Percentiles rank a stretch among this genome's conserved stretches.
Conservation (phyloP, 2,888 invertebrate species). For the Amblyjoppa fuscipennis region DNA sequence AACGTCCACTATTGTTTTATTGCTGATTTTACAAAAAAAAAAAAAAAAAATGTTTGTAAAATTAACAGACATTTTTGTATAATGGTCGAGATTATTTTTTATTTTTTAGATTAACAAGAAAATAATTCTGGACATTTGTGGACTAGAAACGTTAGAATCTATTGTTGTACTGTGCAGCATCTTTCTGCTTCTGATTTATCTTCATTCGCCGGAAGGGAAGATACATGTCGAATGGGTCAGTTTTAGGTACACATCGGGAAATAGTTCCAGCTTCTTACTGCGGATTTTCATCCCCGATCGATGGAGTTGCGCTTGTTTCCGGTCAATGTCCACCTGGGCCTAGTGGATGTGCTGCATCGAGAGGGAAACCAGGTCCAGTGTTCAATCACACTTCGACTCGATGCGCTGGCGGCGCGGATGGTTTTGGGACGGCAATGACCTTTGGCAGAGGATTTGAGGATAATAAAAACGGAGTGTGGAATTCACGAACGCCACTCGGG, state of each 20-base stretch:
- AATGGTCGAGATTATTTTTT: no score
- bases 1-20: no score
- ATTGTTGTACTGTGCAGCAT: no score
- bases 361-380: not conserved
- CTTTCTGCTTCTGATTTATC: not conserved
- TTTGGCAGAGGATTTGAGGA: conserved; percentile 1
- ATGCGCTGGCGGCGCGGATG: conserved; percentile 38
- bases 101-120: no score
- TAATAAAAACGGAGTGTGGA: not conserved
- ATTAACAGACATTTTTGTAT: no score
- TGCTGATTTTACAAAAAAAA: no score
- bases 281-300: conserved; percentile 17
- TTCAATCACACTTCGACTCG: conserved; percentile 1
- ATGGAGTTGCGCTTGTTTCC: conserved; percentile 4
- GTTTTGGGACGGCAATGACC: not conserved
- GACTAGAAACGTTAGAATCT: no score
- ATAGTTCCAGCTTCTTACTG: conserved; percentile 19
- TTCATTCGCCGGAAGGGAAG: not conserved
- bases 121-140: no score
- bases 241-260: not conserved
- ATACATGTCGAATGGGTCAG: not conserved
- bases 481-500: conserved; percentile 7
- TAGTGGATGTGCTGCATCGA: not conserved
- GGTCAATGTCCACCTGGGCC: not conserved
- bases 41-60: no score